Evolutionary conservation across 2,888 invertebrate genomes (phyloP).

Genomic region (Oscheius myriophilus): DNA sequence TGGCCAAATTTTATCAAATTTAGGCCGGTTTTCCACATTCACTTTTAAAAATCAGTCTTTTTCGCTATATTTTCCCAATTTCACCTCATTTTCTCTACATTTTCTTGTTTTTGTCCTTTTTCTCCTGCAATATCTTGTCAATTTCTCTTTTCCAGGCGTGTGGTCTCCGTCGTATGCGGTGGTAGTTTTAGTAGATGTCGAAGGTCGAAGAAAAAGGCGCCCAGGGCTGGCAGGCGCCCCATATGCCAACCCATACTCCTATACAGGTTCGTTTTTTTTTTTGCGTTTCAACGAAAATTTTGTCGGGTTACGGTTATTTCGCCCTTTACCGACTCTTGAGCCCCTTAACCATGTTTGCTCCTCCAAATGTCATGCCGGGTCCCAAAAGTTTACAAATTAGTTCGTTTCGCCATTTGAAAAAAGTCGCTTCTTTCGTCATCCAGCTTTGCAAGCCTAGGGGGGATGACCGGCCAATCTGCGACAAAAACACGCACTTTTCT

Average conservation of each 20-base stretch:
- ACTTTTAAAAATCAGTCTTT: no score
- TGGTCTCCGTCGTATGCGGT: slow-evolving; percentile 27
- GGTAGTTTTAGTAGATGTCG: slow-evolving; percentile 33
- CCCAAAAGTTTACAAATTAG: background rate
- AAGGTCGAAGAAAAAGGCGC: slow-evolving; percentile 36
- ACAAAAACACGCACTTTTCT: no score
- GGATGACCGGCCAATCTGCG: no score
- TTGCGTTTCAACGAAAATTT: background rate
- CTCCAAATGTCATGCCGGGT: slow-evolving; percentile 2
- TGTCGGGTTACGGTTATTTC: background rate
- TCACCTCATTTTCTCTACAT: background rate
- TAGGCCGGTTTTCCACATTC: no score
- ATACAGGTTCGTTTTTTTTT: slow-evolving; percentile 37
- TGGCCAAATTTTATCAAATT: no score
- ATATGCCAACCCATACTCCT: slow-evolving; percentile 43
- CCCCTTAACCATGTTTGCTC: background rate
- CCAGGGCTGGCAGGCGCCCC: slow-evolving; percentile 34
- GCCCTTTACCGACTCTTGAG: background rate
- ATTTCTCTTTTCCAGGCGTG: slow-evolving; percentile 20
- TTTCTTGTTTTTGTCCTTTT: slow-evolving; percentile 14
- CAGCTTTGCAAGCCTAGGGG: no score
- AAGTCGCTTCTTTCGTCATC: no score
- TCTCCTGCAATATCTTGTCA: background rate
- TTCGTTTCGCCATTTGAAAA: no score
- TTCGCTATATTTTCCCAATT: no score